phyloP scores from a whole-genome alignment of 1,140 invertebrate genomes.

The Diachasma alloeum region DNA sequence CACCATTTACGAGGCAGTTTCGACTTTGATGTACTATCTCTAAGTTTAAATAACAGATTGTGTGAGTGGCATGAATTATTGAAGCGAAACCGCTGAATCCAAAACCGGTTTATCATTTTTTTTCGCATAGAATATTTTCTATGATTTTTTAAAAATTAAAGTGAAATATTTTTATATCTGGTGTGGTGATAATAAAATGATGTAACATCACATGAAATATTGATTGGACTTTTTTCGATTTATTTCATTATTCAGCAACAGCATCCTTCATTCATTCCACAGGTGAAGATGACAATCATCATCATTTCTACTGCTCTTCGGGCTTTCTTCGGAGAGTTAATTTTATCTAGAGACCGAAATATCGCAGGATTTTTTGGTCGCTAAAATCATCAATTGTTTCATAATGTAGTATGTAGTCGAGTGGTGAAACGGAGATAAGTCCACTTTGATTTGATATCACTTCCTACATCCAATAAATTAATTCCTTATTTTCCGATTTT shows the following conservation, averaged over 20 bases:
- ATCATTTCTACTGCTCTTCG: too few species aligned
- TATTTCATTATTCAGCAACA: neutral
- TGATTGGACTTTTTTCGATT: neutral
- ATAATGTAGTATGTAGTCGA: too few species aligned
- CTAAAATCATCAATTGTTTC: too few species aligned
- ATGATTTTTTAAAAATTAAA: neutral
- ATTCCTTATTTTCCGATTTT: too few species aligned
- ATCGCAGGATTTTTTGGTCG: too few species aligned
- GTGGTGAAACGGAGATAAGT: too few species aligned
- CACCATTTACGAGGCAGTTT: constrained; percentile 67
- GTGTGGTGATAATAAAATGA: neutral
- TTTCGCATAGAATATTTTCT: neutral
- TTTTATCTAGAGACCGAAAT: too few species aligned
- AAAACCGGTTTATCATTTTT: constrained; percentile 26
- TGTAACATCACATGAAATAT: neutral
- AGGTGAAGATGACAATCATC: too few species aligned
- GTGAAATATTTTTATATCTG: neutral
- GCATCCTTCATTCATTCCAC: too few species aligned
- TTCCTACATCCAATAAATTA: too few species aligned
- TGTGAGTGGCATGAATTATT: neutral
- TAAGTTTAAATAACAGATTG: constrained; percentile 37
- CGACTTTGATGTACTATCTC: constrained; percentile 52
- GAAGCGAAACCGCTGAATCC: neutral
- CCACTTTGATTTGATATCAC: too few species aligned
- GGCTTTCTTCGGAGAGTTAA: too few species aligned